Evolutionary conservation across 2,888 invertebrate species (phyloP).

Genomic region (Vesta saturnalis): DNA sequence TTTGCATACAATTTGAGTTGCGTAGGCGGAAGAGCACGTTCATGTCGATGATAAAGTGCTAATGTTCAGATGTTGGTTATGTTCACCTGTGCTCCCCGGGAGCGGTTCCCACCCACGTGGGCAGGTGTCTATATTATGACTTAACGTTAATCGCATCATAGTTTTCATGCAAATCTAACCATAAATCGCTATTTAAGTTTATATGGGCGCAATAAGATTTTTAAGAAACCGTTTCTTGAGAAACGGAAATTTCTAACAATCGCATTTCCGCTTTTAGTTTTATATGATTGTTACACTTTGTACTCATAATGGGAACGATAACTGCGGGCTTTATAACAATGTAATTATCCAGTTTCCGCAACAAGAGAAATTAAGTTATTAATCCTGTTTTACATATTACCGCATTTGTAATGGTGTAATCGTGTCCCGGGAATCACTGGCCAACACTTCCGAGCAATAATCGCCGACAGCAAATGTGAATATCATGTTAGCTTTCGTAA

Average conservation of each 20-base stretch:
- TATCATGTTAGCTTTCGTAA: constrained; percentile 51
- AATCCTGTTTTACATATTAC: constrained; percentile 54
- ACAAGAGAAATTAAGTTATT: constrained; percentile 53
- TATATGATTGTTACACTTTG: constrained; percentile 38
- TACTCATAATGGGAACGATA: constrained; percentile 43
- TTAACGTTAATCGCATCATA: constrained; percentile 45
- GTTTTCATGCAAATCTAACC: constrained; percentile 41
- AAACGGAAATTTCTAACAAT: constrained; percentile 39
- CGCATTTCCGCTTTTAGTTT: constrained; percentile 39
- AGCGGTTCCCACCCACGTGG: constrained; percentile 46
- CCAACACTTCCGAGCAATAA: constrained; percentile 50
- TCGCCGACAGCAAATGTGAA: constrained; percentile 54
- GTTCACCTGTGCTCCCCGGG: constrained; percentile 48
- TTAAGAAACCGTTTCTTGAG: constrained; percentile 41
- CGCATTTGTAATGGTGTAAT: constrained; percentile 52
- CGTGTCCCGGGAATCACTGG: constrained; percentile 47
- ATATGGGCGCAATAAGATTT: constrained; percentile 37
- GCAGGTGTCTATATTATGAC: constrained; percentile 48
- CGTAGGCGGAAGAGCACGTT: constrained; percentile 47
- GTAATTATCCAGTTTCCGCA: constrained; percentile 43
- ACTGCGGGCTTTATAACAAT: constrained; percentile 41
- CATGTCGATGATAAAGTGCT: constrained; percentile 50
- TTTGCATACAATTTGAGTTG: constrained; percentile 49
- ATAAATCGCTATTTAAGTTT: constrained; percentile 44
- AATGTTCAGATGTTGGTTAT: constrained; percentile 44